phyloP scores from a whole-genome alignment of 2,888 invertebrate genomes.

The Acanthosepion lycidas region DNA sequence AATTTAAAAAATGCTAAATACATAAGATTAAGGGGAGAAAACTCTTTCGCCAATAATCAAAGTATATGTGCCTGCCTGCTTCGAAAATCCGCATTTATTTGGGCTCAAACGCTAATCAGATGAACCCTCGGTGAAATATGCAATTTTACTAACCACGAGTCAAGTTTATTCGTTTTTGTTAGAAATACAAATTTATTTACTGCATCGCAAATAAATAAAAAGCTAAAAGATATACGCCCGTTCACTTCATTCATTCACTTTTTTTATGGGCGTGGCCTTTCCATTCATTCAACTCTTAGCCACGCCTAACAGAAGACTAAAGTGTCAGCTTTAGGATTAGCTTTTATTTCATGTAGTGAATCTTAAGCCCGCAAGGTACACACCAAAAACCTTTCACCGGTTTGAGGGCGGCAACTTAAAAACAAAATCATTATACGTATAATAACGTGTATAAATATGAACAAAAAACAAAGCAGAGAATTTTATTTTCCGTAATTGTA shows the following conservation, averaged over 20 bases:
- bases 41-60: no score
- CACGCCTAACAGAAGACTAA: neutral
- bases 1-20: no score
- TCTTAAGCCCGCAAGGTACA: neutral
- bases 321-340: neutral
- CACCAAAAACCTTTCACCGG: neutral
- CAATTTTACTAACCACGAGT: neutral
- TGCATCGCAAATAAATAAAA: neutral
- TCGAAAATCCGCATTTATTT: no score
- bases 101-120: no score
- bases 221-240: neutral
- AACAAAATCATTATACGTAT: neutral
- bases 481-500: no score
- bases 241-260: neutral
- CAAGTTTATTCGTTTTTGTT: neutral
- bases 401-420: neutral
- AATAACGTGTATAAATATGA: no score
- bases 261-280: neutral
- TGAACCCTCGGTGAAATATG: neutral
- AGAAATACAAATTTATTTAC: neutral
- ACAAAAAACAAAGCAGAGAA: no score
- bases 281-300: neutral
- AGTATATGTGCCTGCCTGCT: no score
- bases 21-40: no score
- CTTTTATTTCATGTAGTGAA: neutral